Evolutionary conservation across 2,888 invertebrate species (phyloP), one percentile per base, ranked within the genome.

Genomic region (Apodemia mormo): DNA sequence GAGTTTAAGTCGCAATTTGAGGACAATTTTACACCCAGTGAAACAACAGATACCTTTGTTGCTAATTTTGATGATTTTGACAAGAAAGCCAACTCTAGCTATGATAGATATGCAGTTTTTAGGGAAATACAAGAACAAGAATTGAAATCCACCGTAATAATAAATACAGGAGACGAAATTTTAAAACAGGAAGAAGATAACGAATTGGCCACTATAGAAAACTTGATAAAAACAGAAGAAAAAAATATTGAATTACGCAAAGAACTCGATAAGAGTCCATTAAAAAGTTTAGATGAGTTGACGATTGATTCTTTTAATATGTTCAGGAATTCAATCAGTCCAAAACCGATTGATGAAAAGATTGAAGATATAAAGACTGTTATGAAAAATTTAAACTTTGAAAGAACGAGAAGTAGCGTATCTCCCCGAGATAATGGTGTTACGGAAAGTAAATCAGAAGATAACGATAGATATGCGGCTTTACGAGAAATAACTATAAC

Each of bases 101-200:
- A 96, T 80, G 98, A 98, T 82, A 95, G 97, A 77, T 98, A 98
- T 84, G 98, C 98, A 0, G 98, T 96, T 0, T 98, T 98, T 80
- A 94, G 98, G 73, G 98, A 98, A 89, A 95, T 97, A 76, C 96
- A 97, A 76, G 96, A 97, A 79, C 96, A 96, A 82, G 96, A 96
- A 77, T 85, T 95, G 43, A 95, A 95, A 82, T 81, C 88, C 0
- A 89, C 88, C 74, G 86, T 91, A 0, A 84, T 90, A 58, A 73
- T 92, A 70, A 49, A 49, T 49, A 87, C 88, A 45, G 86, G 89
- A 0, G 75, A 82, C 0, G 88, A 88, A 7, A 77, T 74, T 4
- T 77, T 74, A 64, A 92, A 88, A 75, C 88, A 87, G 43, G 92
- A 93, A 0, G 91, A 90, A 8, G 89, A 87, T 68, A 90, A 88